These are phyloP conservation scores for Paramuricea clavata DNA, from an alignment of 92 coral and sea anemone genomes.

Conservation along the genomic window DNA sequence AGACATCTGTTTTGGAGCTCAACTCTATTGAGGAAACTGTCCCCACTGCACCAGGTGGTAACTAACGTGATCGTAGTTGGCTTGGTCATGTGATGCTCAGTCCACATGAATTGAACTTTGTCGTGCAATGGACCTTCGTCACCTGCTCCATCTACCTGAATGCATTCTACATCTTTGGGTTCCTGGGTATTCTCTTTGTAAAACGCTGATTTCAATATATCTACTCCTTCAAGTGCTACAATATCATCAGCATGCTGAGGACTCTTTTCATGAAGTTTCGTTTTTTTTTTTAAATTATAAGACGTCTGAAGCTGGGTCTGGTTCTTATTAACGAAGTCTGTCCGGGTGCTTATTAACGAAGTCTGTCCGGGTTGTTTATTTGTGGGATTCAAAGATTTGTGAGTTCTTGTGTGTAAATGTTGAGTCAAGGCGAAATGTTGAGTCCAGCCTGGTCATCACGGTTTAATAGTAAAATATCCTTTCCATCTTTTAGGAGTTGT, in stretches of 20 bases:
- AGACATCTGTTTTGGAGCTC: conserved; percentile 47
- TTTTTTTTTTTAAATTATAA: conserved; percentile 37
- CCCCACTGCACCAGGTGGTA: conserved; percentile 67
- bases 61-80: conserved; percentile 57
- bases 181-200: conserved; percentile 7
- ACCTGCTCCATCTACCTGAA: conserved; percentile 33
- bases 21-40: conserved; percentile 70
- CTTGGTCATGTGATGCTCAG: conserved; percentile 44
- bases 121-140: conserved; percentile 27
- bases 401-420: conserved; percentile 46
- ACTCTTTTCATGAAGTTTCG: conserved; percentile 43
- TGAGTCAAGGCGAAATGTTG: conserved; percentile 53
- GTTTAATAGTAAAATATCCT: conserved; percentile 24
- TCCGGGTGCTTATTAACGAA: conserved; percentile 47
- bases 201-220: not conserved
- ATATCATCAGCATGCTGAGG: conserved; percentile 57
- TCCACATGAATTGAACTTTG: conserved; percentile 7
- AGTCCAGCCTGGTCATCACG: conserved; percentile 61
- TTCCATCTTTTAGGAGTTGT: conserved; percentile 51
- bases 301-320: conserved; percentile 46
- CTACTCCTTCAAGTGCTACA: not conserved
- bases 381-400: conserved; percentile 36
- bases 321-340: conserved; percentile 61
- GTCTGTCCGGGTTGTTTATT: conserved; percentile 37
- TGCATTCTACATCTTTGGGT: conserved; percentile 41